These are phyloP conservation scores for Acanthis flammea DNA, from an alignment of 2,797 vertebrate species.

Conservation along the genomic window DNA sequence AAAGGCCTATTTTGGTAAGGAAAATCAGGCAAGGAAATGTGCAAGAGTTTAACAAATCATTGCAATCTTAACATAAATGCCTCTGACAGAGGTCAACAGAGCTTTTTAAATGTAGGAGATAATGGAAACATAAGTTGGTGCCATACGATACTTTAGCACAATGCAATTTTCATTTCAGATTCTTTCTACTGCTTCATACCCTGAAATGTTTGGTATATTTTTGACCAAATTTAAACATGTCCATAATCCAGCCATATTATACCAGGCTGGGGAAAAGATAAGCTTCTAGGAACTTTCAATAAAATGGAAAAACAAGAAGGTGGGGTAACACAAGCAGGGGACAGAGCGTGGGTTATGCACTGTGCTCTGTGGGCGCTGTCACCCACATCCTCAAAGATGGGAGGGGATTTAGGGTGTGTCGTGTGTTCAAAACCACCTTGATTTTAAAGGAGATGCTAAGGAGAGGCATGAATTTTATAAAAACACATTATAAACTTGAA, in stretches of 20 bases:
- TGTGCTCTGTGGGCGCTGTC: background rate
- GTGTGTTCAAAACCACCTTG: background rate
- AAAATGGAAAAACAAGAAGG: background rate
- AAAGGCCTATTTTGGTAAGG: background rate
- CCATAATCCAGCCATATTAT: background rate
- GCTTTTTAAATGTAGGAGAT: background rate
- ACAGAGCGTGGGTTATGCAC: rapidly evolving
- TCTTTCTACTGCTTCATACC: background rate
- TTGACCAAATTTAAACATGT: background rate
- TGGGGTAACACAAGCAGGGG: rapidly evolving
- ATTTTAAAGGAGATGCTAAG: background rate
- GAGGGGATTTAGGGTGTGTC: background rate
- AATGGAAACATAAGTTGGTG: constrained; percentile 9
- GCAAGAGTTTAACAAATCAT: background rate
- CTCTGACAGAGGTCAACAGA: background rate
- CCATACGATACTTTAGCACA: background rate
- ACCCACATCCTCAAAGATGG: background rate
- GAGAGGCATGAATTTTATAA: background rate
- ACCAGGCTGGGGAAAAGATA: background rate
- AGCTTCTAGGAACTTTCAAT: background rate
- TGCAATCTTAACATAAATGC: background rate
- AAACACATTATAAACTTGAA: background rate
- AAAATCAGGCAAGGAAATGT: background rate
- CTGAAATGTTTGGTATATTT: background rate
- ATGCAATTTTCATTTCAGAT: background rate